Evolutionary conservation across 2,113 vertebrate species (phyloP).

Genomic region (Corythoichthys haematopterus): DNA sequence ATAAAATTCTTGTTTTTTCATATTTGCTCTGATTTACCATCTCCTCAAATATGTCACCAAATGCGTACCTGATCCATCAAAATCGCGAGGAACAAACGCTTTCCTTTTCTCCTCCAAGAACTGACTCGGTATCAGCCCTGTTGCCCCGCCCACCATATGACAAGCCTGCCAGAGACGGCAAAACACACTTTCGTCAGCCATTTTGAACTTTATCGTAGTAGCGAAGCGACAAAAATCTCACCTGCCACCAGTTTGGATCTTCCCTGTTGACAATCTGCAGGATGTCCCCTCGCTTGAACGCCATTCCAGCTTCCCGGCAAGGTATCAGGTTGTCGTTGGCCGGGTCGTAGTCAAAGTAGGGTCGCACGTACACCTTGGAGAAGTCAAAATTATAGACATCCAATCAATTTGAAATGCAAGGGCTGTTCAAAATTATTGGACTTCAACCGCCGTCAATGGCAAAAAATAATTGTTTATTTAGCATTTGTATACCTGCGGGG

Average conservation of each 20-base stretch:
- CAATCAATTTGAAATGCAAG: no score
- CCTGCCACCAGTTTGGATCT: slow-evolving; percentile 99
- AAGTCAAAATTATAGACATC: background rate
- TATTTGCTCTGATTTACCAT: no score
- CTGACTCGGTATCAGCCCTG: slow-evolving; percentile 95
- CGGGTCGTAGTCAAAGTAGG: slow-evolving; percentile 96
- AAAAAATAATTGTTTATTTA: no score
- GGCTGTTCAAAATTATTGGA: no score
- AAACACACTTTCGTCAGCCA: background rate
- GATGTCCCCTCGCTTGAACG: slow-evolving; percentile 89
- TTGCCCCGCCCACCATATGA: slow-evolving; percentile 86
- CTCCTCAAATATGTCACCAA: background rate
- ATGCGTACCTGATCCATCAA: slow-evolving; percentile 84
- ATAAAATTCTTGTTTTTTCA: no score
- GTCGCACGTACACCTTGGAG: slow-evolving; percentile 90
- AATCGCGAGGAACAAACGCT: slow-evolving; percentile 94
- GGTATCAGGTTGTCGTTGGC: slow-evolving; percentile 92
- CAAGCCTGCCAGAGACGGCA: slow-evolving; percentile 74
- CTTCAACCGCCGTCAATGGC: no score
- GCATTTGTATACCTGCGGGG: slow-evolving; percentile 79
- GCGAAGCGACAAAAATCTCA: slow-evolving; percentile 36
- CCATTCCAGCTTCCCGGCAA: slow-evolving; percentile 93
- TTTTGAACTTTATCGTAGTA: background rate
- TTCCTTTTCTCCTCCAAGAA: slow-evolving; percentile 98
- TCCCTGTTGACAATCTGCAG: slow-evolving; percentile 97